Evolutionary conservation across 2,113 vertebrate genomes (phyloP).

Genomic region (Burhinus oedicnemus): DNA sequence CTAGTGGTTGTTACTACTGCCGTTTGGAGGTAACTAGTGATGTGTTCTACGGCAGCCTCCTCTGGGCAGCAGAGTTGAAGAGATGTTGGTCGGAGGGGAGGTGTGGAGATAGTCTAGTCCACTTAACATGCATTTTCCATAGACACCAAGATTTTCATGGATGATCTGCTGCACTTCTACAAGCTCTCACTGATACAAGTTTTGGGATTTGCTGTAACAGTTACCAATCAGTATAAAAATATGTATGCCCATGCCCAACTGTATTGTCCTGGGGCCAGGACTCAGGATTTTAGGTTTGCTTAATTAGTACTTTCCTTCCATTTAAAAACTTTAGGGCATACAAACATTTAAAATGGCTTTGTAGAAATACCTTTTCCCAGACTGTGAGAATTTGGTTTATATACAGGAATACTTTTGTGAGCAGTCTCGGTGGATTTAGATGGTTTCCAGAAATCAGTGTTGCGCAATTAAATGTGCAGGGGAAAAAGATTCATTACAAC

Average conservation of each 20-base stretch:
- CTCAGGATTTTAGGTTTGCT: slow-evolving; percentile 10
- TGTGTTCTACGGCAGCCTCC: neutral
- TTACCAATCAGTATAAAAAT: neutral
- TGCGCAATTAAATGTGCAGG: slow-evolving; percentile 18
- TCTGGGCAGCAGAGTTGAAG: accelerated
- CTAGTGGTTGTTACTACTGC: neutral
- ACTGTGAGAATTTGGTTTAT: neutral
- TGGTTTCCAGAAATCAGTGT: slow-evolving; percentile 20
- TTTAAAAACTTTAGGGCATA: neutral
- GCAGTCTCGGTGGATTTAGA: neutral
- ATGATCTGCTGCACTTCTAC: neutral
- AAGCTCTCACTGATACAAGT: neutral
- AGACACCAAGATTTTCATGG: neutral
- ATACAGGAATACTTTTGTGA: neutral
- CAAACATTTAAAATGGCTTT: neutral
- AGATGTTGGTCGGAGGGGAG: neutral
- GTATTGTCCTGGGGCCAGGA: neutral
- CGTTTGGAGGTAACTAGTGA: neutral
- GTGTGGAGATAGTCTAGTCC: neutral
- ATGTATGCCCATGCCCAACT: neutral
- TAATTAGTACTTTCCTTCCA: slow-evolving; percentile 13
- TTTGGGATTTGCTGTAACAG: neutral
- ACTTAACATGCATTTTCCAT: neutral
- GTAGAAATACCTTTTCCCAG: neutral
- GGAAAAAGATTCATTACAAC: neutral